Evolutionary conservation across 2,797 vertebrate genomes (phyloP).

Genomic region (Danio aesculapii): DNA sequence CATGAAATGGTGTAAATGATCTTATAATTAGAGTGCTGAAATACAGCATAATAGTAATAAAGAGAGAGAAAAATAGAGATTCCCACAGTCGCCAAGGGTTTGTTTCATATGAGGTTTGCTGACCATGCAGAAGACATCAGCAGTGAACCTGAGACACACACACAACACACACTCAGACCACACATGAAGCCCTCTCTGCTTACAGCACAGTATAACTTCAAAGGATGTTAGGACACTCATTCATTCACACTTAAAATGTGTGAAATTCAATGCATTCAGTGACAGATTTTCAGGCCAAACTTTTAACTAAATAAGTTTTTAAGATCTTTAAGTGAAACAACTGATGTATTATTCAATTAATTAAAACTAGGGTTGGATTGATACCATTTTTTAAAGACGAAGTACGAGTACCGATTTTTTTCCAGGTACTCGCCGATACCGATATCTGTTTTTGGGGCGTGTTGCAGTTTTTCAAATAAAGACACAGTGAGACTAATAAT

Average conservation of each 20-base stretch:
- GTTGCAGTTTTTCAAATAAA: too few relatives aligned
- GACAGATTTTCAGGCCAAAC: neutral
- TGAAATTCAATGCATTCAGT: neutral
- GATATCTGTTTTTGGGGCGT: too few relatives aligned
- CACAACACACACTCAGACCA: slow-evolving; percentile 42
- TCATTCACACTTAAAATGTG: neutral
- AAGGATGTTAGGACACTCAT: neutral
- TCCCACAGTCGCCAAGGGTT: slow-evolving; percentile 37
- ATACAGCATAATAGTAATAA: slow-evolving; percentile 1
- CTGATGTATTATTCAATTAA: neutral
- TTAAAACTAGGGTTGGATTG: too few relatives aligned
- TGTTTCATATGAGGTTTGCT: slow-evolving; percentile 48
- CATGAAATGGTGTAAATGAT: neutral
- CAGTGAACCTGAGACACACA: slow-evolving; percentile 60
- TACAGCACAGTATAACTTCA: neutral
- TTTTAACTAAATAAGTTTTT: neutral
- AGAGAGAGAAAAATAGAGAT: slow-evolving; percentile 2
- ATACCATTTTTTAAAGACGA: too few relatives aligned
- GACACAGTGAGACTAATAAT: too few relatives aligned
- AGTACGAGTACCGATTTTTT: too few relatives aligned
- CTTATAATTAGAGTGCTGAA: neutral
- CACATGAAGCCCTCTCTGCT: slow-evolving; percentile 46
- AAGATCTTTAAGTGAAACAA: neutral
- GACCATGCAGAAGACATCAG: slow-evolving; percentile 59
- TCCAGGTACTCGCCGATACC: too few relatives aligned